These are phyloP conservation scores for Cremastobaeus sp. DNA, from an alignment of 2,888 invertebrate genomes.

Conservation along the genomic window DNA sequence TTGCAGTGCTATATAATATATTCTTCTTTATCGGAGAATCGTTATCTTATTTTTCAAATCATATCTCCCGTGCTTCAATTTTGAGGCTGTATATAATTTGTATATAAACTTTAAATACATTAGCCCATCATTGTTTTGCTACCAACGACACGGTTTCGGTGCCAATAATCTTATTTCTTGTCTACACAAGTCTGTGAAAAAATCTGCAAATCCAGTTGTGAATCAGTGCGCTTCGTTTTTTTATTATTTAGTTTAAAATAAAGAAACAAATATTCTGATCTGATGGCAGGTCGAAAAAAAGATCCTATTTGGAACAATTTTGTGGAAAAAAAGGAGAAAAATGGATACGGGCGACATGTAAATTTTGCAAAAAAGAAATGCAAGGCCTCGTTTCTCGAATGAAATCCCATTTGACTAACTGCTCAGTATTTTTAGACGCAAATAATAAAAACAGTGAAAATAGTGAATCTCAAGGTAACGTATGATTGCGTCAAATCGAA, in stretches of 20 bases:
- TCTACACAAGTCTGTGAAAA: background rate
- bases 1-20: too few relatives aligned
- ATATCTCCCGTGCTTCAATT: background rate
- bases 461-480: constrained; percentile 1
- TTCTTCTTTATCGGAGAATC: background rate
- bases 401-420: constrained; percentile 9
- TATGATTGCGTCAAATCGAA: background rate
- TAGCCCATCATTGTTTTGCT: background rate
- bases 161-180: background rate
- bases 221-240: background rate
- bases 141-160: background rate
- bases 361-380: constrained; percentile 16
- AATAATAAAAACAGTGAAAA: background rate
- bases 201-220: background rate
- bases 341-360: constrained; percentile 16
- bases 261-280: background rate
- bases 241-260: background rate
- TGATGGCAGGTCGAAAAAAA: constrained; percentile 15
- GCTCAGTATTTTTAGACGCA: constrained; percentile 3
- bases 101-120: too few relatives aligned
- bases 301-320: constrained; percentile 13
- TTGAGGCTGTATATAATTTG: background rate
- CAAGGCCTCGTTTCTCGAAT: constrained; percentile 31
- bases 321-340: constrained; percentile 2
- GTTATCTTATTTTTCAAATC: background rate